Evolutionary conservation across 1,140 invertebrate genomes (phyloP).

Genomic region (Pseudomyrmex flavicornis): DNA sequence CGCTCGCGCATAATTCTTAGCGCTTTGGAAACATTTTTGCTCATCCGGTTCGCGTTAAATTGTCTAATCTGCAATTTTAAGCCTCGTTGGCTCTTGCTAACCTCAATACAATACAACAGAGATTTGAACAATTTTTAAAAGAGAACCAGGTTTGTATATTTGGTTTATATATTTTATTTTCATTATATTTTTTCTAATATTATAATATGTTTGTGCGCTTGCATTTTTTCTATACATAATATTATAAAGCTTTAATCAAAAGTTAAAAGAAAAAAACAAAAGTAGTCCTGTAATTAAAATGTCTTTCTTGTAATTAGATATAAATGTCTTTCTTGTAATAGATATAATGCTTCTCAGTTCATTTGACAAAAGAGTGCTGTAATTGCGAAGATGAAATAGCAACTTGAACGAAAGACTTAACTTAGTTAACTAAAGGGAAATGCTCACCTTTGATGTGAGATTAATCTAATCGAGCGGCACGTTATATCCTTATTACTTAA

Average conservation of each 20-base stretch:
- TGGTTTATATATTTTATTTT: too few relatives aligned
- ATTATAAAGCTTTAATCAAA: conserved; percentile 11
- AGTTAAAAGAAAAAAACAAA: too few relatives aligned
- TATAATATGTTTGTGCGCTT: too few relatives aligned
- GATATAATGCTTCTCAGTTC: not conserved
- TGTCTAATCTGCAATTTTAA: conserved; percentile 40
- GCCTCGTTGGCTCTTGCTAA: conserved; percentile 11
- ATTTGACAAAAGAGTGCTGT: conserved; percentile 17
- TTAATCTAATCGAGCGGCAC: conserved; percentile 18
- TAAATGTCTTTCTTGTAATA: not conserved
- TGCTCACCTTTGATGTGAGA: conserved; percentile 39
- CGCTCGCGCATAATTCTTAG: conserved; percentile 48
- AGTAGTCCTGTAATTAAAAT: too few relatives aligned
- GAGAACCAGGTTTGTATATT: not conserved
- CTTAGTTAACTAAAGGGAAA: not conserved
- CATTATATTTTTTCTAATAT: too few relatives aligned
- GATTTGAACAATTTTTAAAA: conserved; percentile 29
- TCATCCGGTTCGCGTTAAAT: conserved; percentile 28
- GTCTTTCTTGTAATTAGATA: conserved; percentile 10
- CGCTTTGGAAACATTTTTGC: conserved; percentile 44
- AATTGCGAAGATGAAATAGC: conserved; percentile 24
- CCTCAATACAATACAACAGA: not conserved
- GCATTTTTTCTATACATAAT: too few relatives aligned
- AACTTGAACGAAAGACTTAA: conserved; percentile 24
- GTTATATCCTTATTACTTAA: conserved; percentile 51